Conservation (phyloP, 2,888 invertebrate genomes). For the Drosophila niveifrons region DNA sequence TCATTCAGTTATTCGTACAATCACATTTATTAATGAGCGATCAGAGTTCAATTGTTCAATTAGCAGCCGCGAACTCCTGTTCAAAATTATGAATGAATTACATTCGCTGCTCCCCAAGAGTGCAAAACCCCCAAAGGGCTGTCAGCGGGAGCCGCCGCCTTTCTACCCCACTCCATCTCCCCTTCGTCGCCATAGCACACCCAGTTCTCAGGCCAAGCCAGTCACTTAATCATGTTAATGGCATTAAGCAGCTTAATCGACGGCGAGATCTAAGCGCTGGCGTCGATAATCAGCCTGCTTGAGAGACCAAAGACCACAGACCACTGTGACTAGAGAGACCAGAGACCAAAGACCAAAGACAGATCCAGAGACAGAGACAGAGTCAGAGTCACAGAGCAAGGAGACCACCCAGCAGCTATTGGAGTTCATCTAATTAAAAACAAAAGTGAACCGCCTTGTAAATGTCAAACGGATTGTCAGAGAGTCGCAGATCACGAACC, state of each 20-base stretch:
- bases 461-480: conserved; percentile 72
- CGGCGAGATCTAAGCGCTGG: conserved; percentile 77
- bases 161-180: not conserved
- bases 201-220: conserved; percentile 29
- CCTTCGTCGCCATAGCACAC: not conserved
- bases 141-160: conserved; percentile 33
- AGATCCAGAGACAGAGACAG: not conserved
- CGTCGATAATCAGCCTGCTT: conserved; percentile 69
- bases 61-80: conserved; percentile 65
- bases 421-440: conserved; percentile 73
- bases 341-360: not conserved
- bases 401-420: conserved; percentile 57
- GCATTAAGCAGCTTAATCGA: conserved; percentile 81
- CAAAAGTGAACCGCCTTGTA: conserved; percentile 77
- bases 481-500: conserved; percentile 74
- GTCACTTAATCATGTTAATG: conserved; percentile 78
- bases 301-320: conserved; percentile 23
- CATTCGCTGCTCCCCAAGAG: conserved; percentile 28
- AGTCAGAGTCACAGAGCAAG: conserved; percentile 10
- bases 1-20: conserved; percentile 35
- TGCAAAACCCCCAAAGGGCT: conserved; percentile 33
- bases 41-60: conserved; percentile 80
- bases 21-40: conserved; percentile 60
- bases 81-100: conserved; percentile 73
- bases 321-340: conserved; percentile 1